Percentiles rank a stretch among this genome's conserved stretches.
phyloP scores from a whole-genome alignment of 1,140 invertebrate species.

The Drosophila sproati region DNA sequence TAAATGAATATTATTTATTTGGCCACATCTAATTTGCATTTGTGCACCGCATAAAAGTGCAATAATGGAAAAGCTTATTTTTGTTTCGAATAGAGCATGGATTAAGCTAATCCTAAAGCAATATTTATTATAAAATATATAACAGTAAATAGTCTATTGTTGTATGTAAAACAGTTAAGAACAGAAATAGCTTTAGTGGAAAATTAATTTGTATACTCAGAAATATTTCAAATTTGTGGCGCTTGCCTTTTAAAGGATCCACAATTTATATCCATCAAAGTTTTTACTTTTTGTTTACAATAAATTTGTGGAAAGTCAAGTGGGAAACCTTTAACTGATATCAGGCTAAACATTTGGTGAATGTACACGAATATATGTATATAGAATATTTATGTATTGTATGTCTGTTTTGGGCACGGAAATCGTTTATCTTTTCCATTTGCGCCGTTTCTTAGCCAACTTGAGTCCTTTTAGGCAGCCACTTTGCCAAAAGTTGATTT shows the following conservation, averaged over 20 bases:
- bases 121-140: too few relatives aligned
- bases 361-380: not conserved
- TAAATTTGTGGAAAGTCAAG: conserved; percentile 1
- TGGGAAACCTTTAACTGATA: not conserved
- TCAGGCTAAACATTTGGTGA: not conserved
- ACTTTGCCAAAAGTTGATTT: conserved; percentile 57
- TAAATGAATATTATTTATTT: conserved; percentile 51
- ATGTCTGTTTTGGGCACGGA: conserved; percentile 17
- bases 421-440: conserved; percentile 48
- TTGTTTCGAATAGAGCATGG: not conserved
- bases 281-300: not conserved
- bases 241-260: too few relatives aligned
- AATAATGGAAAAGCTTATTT: conserved; percentile 52
- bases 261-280: not conserved
- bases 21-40: conserved; percentile 51
- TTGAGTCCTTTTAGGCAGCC: conserved; percentile 42
- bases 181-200: too few relatives aligned
- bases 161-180: too few relatives aligned
- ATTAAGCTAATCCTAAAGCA: too few relatives aligned
- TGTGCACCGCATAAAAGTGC: conserved; percentile 37
- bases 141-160: too few relatives aligned
- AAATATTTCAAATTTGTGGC: too few relatives aligned
- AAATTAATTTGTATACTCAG: too few relatives aligned
- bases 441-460: conserved; percentile 12
- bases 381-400: not conserved